These are phyloP conservation scores for Oithona nana DNA, from an alignment of 2,888 invertebrate genomes.

Conservation along the genomic window DNA sequence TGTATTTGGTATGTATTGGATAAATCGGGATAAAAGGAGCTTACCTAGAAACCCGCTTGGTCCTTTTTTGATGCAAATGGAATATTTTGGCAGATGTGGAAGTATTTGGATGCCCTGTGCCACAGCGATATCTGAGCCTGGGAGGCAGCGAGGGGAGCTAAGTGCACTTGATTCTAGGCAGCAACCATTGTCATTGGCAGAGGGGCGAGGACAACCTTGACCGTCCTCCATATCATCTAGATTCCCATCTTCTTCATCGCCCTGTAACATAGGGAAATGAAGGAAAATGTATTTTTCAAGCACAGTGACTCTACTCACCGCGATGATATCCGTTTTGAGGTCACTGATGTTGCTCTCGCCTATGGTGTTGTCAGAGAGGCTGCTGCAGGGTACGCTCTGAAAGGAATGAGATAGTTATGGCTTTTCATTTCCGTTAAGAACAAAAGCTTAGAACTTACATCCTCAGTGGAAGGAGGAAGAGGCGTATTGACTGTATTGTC, in stretches of 20 bases:
- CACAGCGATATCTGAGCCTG: not conserved
- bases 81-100: constrained; percentile 9
- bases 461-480: too few relatives aligned
- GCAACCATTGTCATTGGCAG: not conserved
- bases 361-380: not conserved
- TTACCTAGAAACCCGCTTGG: constrained; percentile 10
- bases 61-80: constrained; percentile 1
- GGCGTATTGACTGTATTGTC: too few relatives aligned
- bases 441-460: too few relatives aligned
- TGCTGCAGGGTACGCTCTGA: too few relatives aligned
- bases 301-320: not conserved
- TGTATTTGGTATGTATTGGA: too few relatives aligned
- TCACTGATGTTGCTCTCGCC: constrained; percentile 3
- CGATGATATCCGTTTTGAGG: constrained; percentile 9
- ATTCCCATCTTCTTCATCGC: not conserved
- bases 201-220: not conserved
- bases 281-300: not conserved
- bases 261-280: not conserved
- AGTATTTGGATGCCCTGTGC: constrained; percentile 3
- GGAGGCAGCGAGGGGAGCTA: too few relatives aligned
- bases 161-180: not conserved
- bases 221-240: not conserved
- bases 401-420: too few relatives aligned
- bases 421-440: too few relatives aligned
- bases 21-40: not conserved